Evolutionary conservation across 2,888 invertebrate species (phyloP).

Genomic region (Lasioglossum figueresi): DNA sequence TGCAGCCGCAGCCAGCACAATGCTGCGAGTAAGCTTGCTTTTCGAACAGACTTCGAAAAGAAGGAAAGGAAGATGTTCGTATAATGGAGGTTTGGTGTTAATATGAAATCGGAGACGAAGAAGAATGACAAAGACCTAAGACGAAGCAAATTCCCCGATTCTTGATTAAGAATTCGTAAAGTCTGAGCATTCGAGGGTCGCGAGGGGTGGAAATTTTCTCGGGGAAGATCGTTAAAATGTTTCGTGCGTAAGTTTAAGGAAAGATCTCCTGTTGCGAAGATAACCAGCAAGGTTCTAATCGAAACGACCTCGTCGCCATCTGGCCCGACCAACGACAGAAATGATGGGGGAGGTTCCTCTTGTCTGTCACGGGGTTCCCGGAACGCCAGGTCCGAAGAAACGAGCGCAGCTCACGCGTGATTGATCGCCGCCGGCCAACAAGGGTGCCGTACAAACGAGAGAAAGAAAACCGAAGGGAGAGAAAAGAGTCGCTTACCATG

Average conservation of each 20-base stretch:
- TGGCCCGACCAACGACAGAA: constrained; percentile 38
- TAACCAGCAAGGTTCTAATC: constrained; percentile 53
- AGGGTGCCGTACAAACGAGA: constrained; percentile 35
- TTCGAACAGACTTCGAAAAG: neutral
- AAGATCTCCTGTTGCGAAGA: constrained; percentile 41
- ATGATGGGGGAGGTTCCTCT: constrained; percentile 36
- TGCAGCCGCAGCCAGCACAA: neutral
- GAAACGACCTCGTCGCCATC: constrained; percentile 45
- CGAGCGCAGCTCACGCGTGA: constrained; percentile 53
- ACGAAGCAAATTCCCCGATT: neutral
- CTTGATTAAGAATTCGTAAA: neutral
- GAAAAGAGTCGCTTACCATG: constrained; percentile 80
- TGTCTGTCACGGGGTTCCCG: constrained; percentile 56
- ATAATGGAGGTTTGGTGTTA: too few species aligned
- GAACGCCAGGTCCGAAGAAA: constrained; percentile 48
- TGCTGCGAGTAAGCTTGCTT: neutral
- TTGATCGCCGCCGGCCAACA: constrained; percentile 54
- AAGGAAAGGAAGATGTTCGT: too few species aligned
- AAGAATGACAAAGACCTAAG: neutral
- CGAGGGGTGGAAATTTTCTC: neutral
- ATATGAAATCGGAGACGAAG: too few species aligned
- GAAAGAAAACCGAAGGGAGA: neutral
- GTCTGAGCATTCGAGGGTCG: neutral
- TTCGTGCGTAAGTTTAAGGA: neutral
- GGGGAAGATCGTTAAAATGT: neutral